Evolutionary conservation across 1,140 invertebrate genomes (phyloP).

Genomic region (Delia radicum): DNA sequence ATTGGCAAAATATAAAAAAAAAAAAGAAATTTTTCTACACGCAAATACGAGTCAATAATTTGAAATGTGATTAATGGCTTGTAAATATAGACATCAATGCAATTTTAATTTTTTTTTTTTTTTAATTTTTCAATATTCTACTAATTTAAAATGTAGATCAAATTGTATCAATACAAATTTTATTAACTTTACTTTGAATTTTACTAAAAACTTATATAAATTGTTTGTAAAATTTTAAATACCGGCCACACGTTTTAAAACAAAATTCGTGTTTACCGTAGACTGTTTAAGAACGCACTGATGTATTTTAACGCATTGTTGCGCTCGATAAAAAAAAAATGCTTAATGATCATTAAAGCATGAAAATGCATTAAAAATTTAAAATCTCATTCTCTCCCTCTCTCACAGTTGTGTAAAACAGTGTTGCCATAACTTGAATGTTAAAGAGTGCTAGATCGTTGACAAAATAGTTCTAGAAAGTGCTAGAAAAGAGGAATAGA

Average conservation of each 20-base stretch:
- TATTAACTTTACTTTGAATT: not conserved
- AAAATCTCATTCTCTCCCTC: not conserved
- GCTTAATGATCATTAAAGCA: too few species aligned
- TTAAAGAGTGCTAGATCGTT: too few species aligned
- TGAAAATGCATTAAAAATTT: not conserved
- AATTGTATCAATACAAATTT: not conserved
- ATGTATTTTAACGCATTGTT: not conserved
- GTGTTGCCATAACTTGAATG: too few species aligned
- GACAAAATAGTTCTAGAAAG: too few species aligned
- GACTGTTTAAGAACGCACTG: constrained; percentile 15
- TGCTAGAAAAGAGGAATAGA: too few species aligned
- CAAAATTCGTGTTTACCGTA: not conserved
- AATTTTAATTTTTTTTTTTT: not conserved
- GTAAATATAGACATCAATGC: not conserved
- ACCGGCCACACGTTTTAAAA: not conserved
- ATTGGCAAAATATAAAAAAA: not conserved
- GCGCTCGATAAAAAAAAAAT: not conserved
- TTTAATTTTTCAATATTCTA: not conserved
- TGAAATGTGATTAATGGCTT: not conserved
- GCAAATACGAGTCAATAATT: not conserved
- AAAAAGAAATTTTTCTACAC: not conserved
- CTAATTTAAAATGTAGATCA: too few species aligned
- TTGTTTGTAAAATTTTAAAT: not conserved
- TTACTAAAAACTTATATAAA: not conserved
- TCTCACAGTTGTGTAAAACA: not conserved